Evolutionary conservation across 2,797 vertebrate species (phyloP).

Genomic region (Heliangelus exortis): DNA sequence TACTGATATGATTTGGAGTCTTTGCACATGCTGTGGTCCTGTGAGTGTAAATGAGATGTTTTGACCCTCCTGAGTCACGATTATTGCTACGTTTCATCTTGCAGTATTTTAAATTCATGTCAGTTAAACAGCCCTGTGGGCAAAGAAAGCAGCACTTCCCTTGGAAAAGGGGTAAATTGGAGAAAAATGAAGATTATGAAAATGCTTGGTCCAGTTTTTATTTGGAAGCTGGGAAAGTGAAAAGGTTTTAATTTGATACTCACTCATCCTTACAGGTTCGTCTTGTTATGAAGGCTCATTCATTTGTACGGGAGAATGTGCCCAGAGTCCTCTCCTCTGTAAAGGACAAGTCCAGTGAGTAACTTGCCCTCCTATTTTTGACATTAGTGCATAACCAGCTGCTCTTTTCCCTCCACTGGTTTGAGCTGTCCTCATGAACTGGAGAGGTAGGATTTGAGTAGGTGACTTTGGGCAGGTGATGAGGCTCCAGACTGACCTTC

Average conservation of each 20-base stretch:
- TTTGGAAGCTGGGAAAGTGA: not conserved
- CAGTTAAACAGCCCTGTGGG: not conserved
- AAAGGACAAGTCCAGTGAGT: slow-evolving; percentile 86
- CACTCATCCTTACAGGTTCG: slow-evolving; percentile 83
- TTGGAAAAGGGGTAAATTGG: not conserved
- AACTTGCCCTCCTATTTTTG: not conserved
- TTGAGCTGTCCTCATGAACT: not conserved
- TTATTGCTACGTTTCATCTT: not conserved
- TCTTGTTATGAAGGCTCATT: slow-evolving; percentile 93
- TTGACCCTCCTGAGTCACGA: not conserved
- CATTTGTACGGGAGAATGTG: slow-evolving; percentile 92
- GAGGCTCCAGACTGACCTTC: not conserved
- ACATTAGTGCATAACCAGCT: not conserved
- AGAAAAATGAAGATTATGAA: not conserved
- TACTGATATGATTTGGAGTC: not conserved
- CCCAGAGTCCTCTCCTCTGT: slow-evolving; percentile 81
- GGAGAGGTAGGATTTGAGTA: not conserved
- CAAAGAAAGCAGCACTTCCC: not conserved
- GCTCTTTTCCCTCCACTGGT: not conserved
- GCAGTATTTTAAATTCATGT: not conserved
- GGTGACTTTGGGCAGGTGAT: not conserved
- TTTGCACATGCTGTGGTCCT: not conserved
- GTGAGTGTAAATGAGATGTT: not conserved
- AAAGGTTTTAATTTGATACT: not conserved
- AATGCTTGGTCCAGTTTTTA: not conserved